Base-by-base conservation (phyloP, 2,113 vertebrate genomes). In the Aspidoscelis tigris region DNA sequence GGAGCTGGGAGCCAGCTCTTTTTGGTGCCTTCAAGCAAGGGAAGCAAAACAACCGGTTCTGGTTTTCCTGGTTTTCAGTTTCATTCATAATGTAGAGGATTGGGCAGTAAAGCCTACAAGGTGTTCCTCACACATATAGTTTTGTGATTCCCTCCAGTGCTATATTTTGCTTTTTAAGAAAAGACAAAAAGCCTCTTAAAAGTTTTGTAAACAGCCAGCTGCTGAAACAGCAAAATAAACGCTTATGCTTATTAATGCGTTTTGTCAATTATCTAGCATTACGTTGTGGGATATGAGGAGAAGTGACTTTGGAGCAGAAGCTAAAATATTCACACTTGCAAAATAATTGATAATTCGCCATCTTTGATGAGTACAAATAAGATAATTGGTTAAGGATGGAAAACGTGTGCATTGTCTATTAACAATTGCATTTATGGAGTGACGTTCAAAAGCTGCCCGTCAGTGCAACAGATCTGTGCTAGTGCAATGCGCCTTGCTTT, bases 151-250 rank as follows among this genome's bases (percentile, higher is more conserved):
- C 87, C 92, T 87, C 81, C 79, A 39, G 81, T 93, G 87, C 90
- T 91, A 92, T 85, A 85, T 89, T 90, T 92, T n/a, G 90, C 90
- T 90, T 90, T 90, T 92, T 85, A 88, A 33, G 33, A 92, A 93
- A 94, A 89, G 93, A n/a, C 78, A 79, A 20, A 16, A 61, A 1
- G 14, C 9, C 14, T 79, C 41, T 68, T 79, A 83, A 80, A 88
- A 84, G 68, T 71, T 26, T 50, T 6, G 39, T 79, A 65, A 79
- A 7, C 43, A n/a, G 61, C 21, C 50, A 66, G 16, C 18, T 80
- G n/a, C 77, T 80, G n/a, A 73, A 85, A 21, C 72, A 20, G 76
- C 76, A 78, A 76, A 26, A 39, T 50, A 33, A 72, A 64, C 41
- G 41, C 44, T 50, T 16, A 20, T 12, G 72, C 22, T 16, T 76